A percentile compares a stretch with the other conserved stretches of the same genome.
phyloP scores from a whole-genome alignment of 2,113 vertebrate species.

The Pelmatolapia mariae region DNA sequence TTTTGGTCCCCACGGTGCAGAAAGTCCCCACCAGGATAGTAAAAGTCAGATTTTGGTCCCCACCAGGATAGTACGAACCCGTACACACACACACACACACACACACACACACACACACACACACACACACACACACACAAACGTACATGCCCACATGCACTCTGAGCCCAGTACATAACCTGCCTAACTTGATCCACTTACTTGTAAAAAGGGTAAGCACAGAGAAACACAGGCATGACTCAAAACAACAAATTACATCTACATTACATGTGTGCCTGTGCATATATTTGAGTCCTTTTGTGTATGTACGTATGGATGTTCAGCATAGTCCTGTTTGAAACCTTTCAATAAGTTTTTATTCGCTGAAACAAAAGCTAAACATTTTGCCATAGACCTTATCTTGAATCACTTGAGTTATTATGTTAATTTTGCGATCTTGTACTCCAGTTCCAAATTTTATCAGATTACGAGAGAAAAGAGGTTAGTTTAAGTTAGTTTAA shows the following conservation, averaged over 20 bases:
- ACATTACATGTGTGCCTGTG: neutral
- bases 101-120: neutral
- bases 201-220: slow-evolving; percentile 2
- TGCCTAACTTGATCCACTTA: slow-evolving; percentile 11
- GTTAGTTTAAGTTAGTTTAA: slow-evolving; percentile 15
- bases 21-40: too few relatives aligned
- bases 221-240: neutral
- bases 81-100: too few relatives aligned
- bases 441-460: neutral
- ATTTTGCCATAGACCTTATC: neutral
- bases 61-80: too few relatives aligned
- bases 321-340: neutral
- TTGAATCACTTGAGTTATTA: neutral
- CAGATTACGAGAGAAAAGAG: neutral
- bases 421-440: neutral
- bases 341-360: neutral
- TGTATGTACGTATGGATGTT: neutral
- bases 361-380: neutral
- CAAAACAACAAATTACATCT: neutral
- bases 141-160: neutral
- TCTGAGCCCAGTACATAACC: slow-evolving; percentile 1
- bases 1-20: too few relatives aligned
- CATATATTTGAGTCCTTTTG: neutral
- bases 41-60: too few relatives aligned
- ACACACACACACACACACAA: neutral